Percentiles rank a stretch among this genome's conserved stretches.
These are phyloP conservation scores for Eonycteris spelaea DNA, from an alignment of 2,113 vertebrate genomes.

Conservation along the genomic window DNA sequence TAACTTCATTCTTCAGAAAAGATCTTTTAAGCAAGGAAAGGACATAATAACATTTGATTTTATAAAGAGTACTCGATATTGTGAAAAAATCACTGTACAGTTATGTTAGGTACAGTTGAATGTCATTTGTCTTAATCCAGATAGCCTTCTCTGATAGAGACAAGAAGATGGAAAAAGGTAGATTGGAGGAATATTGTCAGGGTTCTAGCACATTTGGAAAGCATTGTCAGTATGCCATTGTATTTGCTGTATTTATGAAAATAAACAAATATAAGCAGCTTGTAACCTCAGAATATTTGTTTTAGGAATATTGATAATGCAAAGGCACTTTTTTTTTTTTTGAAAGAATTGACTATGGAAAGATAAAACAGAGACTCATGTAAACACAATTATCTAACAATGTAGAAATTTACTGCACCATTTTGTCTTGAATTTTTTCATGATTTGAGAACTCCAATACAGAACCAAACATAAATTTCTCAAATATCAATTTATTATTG, in stretches of 20 bases:
- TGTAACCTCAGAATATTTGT: not conserved
- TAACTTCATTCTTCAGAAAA: not conserved
- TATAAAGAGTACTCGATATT: not conserved
- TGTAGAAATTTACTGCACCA: not conserved
- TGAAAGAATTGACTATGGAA: not conserved
- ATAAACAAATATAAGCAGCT: not conserved
- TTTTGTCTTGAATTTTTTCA: not conserved
- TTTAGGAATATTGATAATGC: not conserved
- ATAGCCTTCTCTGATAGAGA: not conserved
- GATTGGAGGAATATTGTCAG: not conserved
- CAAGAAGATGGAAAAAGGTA: not conserved
- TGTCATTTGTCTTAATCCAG: not conserved
- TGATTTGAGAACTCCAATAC: not conserved
- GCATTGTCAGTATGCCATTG: fast-evolving
- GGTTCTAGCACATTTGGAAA: not conserved
- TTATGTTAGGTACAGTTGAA: not conserved
- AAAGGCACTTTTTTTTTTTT: not conserved
- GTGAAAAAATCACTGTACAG: not conserved
- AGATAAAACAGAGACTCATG: not conserved
- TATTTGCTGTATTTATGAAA: not conserved
- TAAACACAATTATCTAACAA: not conserved
- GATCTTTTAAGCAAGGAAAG: not conserved
- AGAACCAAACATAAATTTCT: not conserved
- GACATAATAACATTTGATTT: not conserved
- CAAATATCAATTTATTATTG: not conserved